Percentiles rank a stretch among this genome's conserved stretches.
These are phyloP conservation scores for Aleadryas rufinucha DNA, from an alignment of 2,113 vertebrate species.

Conservation along the genomic window DNA sequence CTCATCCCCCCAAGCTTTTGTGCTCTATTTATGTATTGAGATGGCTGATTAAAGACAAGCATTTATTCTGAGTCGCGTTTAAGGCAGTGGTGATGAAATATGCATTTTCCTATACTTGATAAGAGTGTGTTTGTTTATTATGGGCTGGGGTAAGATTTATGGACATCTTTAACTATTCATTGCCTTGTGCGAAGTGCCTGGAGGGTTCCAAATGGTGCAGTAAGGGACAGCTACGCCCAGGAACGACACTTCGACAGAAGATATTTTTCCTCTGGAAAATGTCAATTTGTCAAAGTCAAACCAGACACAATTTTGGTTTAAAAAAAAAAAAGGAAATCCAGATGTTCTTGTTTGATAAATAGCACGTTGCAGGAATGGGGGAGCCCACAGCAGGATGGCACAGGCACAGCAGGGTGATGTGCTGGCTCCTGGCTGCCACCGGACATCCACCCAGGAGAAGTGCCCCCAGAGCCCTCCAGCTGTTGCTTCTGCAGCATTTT, in stretches of 20 bases:
- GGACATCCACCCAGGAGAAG: background rate
- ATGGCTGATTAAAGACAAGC: slow-evolving; percentile 31
- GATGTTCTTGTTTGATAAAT: slow-evolving; percentile 19
- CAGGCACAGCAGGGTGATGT: background rate
- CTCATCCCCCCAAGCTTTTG: background rate
- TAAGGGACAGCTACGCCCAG: background rate
- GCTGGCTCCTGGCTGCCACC: background rate
- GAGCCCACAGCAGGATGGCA: background rate
- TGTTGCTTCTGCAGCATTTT: background rate
- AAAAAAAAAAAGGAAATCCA: background rate
- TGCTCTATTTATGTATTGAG: background rate
- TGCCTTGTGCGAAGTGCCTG: background rate
- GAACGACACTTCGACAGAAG: background rate
- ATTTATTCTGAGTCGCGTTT: background rate
- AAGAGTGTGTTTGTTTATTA: slow-evolving; percentile 52
- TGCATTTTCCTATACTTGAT: slow-evolving; percentile 44
- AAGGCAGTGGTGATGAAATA: slow-evolving; percentile 45
- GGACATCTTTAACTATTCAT: slow-evolving; percentile 47
- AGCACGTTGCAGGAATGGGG: background rate
- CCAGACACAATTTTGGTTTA: background rate
- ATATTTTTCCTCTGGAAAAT: slow-evolving; percentile 13
- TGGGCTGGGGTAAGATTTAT: slow-evolving; percentile 42
- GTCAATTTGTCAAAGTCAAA: slow-evolving; percentile 5
- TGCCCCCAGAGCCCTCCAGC: background rate
- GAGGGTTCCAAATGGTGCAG: slow-evolving; percentile 36